A percentile compares a stretch with the other conserved stretches of the same genome.
phyloP scores from a whole-genome alignment of 1,140 invertebrate species.

The Brachionus rubens region DNA sequence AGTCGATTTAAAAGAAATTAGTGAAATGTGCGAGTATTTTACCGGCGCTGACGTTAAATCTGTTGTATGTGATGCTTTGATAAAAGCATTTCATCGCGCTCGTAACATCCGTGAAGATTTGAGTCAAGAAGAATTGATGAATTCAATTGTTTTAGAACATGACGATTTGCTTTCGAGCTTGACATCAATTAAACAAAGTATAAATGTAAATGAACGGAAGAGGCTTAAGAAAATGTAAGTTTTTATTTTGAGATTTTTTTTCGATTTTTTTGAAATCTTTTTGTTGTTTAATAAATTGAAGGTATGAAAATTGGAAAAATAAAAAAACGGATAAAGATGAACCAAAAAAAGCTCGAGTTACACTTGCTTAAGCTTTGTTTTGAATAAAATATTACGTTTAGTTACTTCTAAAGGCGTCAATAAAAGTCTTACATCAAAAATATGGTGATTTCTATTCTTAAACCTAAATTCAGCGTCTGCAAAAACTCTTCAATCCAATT shows the following conservation, averaged over 20 bases:
- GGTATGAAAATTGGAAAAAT: conserved; percentile 36
- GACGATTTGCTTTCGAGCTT: neutral
- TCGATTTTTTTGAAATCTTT: neutral
- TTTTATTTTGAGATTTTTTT: neutral
- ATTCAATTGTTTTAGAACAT: neutral
- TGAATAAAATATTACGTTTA: too few relatives aligned
- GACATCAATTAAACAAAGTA: neutral
- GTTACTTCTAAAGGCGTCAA: too few relatives aligned
- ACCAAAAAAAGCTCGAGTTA: neutral
- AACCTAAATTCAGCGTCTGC: too few relatives aligned
- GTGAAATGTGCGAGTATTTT: neutral
- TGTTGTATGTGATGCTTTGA: conserved; percentile 6
- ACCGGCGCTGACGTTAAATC: conserved; percentile 42
- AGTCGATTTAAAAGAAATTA: neutral
- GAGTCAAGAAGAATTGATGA: neutral
- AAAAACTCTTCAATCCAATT: too few relatives aligned
- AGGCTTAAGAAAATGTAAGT: neutral
- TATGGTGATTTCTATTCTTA: too few relatives aligned
- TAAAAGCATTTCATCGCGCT: conserved; percentile 25
- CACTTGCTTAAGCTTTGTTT: neutral
- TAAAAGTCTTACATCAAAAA: too few relatives aligned
- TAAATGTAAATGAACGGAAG: neutral
- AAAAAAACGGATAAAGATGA: neutral
- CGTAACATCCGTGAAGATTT: neutral
- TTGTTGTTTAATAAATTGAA: too few relatives aligned